Conservation (phyloP, 2,888 invertebrate species). For the Stenolophus ochropezus region DNA sequence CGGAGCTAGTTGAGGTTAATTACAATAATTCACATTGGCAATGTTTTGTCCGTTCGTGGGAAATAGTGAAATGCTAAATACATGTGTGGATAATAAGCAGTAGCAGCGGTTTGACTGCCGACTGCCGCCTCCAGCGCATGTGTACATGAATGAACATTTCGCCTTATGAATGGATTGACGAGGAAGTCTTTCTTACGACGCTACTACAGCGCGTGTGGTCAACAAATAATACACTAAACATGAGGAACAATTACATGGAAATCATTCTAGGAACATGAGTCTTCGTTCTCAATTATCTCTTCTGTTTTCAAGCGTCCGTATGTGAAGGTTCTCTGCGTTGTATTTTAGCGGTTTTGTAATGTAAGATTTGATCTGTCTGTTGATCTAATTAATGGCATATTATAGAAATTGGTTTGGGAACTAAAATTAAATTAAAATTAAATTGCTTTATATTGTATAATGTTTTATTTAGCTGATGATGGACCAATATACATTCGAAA, state of each 20-base stretch:
- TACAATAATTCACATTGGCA: constrained; percentile 35
- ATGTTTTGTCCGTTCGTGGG: constrained; percentile 31
- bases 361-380: too few species aligned
- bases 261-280: too few species aligned
- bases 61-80: constrained; percentile 31
- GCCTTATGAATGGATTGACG: constrained; percentile 27
- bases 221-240: constrained; percentile 29
- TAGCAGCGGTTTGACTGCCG: constrained; percentile 15
- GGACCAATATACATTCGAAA: too few species aligned
- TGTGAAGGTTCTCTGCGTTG: too few species aligned
- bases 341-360: too few species aligned
- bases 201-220: constrained; percentile 12
- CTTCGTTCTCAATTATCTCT: too few species aligned
- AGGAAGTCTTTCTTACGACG: constrained; percentile 8
- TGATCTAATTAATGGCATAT: too few species aligned
- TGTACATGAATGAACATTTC: constrained; percentile 34
- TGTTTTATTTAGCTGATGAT: too few species aligned
- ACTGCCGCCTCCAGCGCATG: not conserved
- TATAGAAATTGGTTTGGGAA: too few species aligned
- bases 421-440: too few species aligned
- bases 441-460: too few species aligned
- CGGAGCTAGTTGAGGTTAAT: constrained; percentile 15
- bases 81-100: constrained; percentile 29
- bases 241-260: not conserved
- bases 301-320: too few species aligned